Evolutionary conservation across 92 coral and sea anemone genomes (phyloP), one percentile per base, ranked within the genome.

Genomic region (Heteractis magnifica): DNA sequence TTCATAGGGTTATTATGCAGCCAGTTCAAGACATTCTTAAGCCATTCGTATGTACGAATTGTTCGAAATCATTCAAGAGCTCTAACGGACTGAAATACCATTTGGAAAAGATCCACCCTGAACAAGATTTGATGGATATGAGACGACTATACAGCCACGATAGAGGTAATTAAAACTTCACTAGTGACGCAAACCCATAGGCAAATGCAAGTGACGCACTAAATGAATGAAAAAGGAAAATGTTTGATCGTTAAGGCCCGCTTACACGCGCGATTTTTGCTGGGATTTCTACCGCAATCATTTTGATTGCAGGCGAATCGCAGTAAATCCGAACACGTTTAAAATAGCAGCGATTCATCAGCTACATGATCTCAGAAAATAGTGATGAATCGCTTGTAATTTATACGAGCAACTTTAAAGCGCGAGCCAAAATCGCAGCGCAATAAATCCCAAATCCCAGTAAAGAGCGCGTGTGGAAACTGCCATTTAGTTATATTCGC

Each of bases 41-140:
- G 75, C 93, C 93, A 0, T 83, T 84, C 76, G 72, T 71, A 1
- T 93, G 98, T 70, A 9, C 75, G 1, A 62, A 75, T 52, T 93
- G 98, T 58, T 81, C 85, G 4, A 93, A 89, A 77, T 91, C 98
- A 0, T 93, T 93, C 79, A 93, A 85, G 82, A 93, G 92, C 55
- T 90, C 95, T 2, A 93, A 91, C 76, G 95, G 98, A 0, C 59
- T 93, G 58, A 91, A 92, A 56, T 93, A 93, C 71, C 98, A 93
- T 86, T 68, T 20, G 1, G 91, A 84, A 18, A 93, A 82, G 64
- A 86, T 79, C 0, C 97, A 93, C 62, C 23, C 71, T 44, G 87
- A 84, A 58, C 87, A 90, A 11, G 89, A 87, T 48, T 52, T 23
- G 85, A 90, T 81, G 77, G 65, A 58, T 10, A 49, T 81, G 68